Conservation (phyloP, 2,888 invertebrate species). For the Apamea crenata region DNA sequence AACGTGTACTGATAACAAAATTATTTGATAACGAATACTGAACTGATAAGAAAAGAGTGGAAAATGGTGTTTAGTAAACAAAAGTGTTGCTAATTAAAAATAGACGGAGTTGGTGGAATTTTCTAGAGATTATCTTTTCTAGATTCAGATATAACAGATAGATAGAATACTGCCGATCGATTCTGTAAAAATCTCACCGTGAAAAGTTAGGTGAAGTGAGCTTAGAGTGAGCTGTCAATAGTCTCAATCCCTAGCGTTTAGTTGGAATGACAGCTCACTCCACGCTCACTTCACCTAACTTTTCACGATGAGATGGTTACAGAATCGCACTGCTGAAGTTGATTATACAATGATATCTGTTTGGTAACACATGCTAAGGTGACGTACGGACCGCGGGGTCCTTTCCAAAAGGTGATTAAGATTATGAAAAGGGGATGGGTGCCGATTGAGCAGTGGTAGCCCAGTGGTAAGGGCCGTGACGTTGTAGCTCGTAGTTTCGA, state of each 20-base stretch:
- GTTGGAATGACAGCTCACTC: too few relatives aligned
- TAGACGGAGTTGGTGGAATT: conserved; percentile 22
- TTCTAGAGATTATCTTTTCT: conserved; percentile 26
- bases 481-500: too few relatives aligned
- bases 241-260: too few relatives aligned
- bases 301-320: too few relatives aligned
- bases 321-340: too few relatives aligned
- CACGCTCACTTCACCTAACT: too few relatives aligned
- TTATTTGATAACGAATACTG: conserved; percentile 62
- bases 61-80: conserved; percentile 72
- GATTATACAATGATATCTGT: not conserved
- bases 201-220: too few relatives aligned
- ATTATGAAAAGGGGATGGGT: not conserved
- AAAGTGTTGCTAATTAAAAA: conserved; percentile 47
- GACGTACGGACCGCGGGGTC: not conserved
- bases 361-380: not conserved
- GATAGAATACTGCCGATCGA: not conserved
- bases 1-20: conserved; percentile 68
- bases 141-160: conserved; percentile 4
- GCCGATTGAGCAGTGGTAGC: too few relatives aligned
- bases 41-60: conserved; percentile 62
- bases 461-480: too few relatives aligned
- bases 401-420: not conserved
- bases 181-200: too few relatives aligned
- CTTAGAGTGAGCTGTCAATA: too few relatives aligned